phyloP scores from a whole-genome alignment of 2,888 invertebrate species.

The Reticulitermes lucifugus region DNA sequence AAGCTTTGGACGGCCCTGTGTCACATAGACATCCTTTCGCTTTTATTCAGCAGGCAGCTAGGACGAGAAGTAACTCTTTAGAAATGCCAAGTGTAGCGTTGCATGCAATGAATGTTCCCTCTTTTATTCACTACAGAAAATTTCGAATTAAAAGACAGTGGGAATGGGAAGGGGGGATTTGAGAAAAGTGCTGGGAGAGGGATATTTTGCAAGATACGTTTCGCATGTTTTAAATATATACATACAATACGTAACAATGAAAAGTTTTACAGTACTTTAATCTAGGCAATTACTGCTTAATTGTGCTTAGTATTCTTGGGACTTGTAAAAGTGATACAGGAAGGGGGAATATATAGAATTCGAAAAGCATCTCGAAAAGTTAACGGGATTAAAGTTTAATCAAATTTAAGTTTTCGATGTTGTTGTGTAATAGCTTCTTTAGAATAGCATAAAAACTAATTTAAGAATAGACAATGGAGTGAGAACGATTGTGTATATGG shows the following conservation, averaged over 20 bases:
- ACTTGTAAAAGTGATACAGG: conserved; percentile 12
- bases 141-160: conserved; percentile 24
- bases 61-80: conserved; percentile 20
- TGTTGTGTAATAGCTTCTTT: conserved; percentile 11
- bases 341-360: conserved; percentile 6
- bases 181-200: conserved; percentile 18
- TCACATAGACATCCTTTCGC: not conserved
- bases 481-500: not conserved
- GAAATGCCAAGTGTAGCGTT: conserved; percentile 30
- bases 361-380: not conserved
- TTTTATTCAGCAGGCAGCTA: not conserved
- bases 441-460: not conserved
- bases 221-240: conserved; percentile 27
- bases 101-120: not conserved
- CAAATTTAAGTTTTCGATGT: conserved; percentile 8
- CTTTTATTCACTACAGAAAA: conserved; percentile 14
- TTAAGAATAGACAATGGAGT: not conserved
- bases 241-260: conserved; percentile 31
- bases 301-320: conserved; percentile 30
- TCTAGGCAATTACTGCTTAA: conserved; percentile 40
- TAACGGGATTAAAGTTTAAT: conserved; percentile 34
- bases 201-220: not conserved
- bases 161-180: not conserved
- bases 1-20: not conserved
- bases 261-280: conserved; percentile 34